Evolutionary conservation across 2,113 vertebrate genomes (phyloP), one percentile per base, ranked within the genome.

Genomic region (Tautogolabrus adspersus): DNA sequence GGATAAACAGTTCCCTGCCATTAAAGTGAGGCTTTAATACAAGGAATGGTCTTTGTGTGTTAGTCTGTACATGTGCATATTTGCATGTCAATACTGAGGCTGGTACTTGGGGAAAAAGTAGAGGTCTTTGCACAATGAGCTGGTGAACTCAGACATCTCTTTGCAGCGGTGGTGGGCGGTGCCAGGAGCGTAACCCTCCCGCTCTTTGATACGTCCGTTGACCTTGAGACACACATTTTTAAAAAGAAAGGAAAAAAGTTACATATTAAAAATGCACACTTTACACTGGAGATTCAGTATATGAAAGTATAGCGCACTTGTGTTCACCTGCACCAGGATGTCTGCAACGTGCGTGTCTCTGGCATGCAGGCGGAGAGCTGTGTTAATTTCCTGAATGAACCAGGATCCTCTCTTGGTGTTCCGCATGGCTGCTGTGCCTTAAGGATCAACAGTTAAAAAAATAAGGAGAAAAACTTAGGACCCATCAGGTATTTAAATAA

Each of bases 101-200:
- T 94, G 92, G 88, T 94, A 93, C 61, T 98, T 98, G 16, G 98
- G 98, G 87, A 98, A 99, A 52, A 99, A 91, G 92, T 95, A 99
- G 88, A 99, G 96, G 75, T 96, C 96, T 74, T 67, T 96, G 91
- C 98, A 98, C 67, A 99, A 94, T 0, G 98, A 98, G 93, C 98
- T 99, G 66, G 95, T 96, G 84, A 97, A 99, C 87, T 99, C 98
- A 0, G 98, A 98, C 98, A 99, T 99, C 92, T 99, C 98, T 90
- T 99, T 99, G 88, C 98, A 99, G 62, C 97, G 97, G 74, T 99
- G 97, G 84, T 97, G 96, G 71, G 96, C 93, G 0, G 97, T 98
- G 75, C 97, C 98, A 0, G 98, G 98, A 12, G 97, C 97, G 0
- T 96, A 96, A 63, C 97, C 97, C 84, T 99, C 98, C 37, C 98